Percentiles rank a stretch among this genome's conserved stretches.
These are phyloP conservation scores for Falco columbarius DNA, from an alignment of 2,797 vertebrate species.

Conservation along the genomic window DNA sequence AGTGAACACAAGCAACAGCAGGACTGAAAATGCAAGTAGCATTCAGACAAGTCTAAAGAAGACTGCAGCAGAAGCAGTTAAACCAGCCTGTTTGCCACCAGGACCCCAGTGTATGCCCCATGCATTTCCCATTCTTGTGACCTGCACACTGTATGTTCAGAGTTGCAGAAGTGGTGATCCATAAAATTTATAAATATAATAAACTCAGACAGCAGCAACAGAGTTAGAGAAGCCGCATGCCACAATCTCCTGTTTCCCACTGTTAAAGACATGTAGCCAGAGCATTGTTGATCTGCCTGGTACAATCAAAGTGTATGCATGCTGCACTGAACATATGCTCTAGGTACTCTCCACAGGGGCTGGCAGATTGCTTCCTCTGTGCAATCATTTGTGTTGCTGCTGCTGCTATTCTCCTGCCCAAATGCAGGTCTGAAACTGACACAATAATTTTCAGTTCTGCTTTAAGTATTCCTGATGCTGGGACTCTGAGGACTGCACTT, in stretches of 20 bases:
- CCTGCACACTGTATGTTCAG: background rate
- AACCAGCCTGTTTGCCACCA: background rate
- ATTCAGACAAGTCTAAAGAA: background rate
- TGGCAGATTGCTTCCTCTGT: conserved; percentile 42
- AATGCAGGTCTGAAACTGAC: background rate
- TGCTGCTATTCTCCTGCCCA: background rate
- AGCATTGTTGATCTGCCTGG: background rate
- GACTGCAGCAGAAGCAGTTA: background rate
- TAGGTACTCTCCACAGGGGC: background rate
- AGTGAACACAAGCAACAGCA: background rate
- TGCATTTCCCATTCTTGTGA: background rate
- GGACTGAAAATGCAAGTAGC: background rate
- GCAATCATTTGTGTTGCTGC: background rate
- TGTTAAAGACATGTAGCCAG: background rate
- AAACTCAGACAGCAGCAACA: conserved; percentile 40
- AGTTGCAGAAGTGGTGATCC: background rate
- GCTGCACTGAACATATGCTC: conserved; percentile 58
- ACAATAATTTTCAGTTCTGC: background rate
- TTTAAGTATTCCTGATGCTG: background rate
- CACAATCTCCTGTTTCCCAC: conserved; percentile 3
- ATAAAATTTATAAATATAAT: background rate
- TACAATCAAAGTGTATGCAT: background rate
- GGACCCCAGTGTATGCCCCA: background rate
- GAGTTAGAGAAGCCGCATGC: background rate
- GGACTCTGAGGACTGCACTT: background rate